Evolutionary conservation across 1,140 invertebrate genomes (phyloP).

Genomic region (Ganaspis sp.): DNA sequence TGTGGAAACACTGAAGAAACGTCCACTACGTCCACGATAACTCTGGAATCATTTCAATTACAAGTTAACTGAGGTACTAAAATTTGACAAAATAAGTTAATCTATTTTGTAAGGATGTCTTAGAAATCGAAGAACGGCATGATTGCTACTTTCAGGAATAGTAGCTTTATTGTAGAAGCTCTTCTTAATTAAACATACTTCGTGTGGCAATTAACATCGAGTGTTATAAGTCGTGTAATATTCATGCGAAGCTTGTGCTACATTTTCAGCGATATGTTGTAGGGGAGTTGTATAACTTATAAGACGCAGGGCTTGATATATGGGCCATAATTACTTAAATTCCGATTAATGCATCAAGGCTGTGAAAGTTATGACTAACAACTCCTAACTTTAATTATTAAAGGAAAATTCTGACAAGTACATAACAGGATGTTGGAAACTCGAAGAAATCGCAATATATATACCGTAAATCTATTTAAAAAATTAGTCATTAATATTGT

Average conservation of each 20-base stretch:
- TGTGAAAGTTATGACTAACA: background rate
- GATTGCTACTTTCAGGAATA: too few relatives aligned
- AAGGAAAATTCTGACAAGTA: background rate
- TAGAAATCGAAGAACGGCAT: too few relatives aligned
- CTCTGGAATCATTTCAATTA: slow-evolving; percentile 72
- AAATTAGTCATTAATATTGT: too few relatives aligned
- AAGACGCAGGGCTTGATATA: background rate
- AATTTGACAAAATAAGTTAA: too few relatives aligned
- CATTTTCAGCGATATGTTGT: background rate
- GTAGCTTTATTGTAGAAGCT: background rate
- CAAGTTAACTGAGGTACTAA: too few relatives aligned
- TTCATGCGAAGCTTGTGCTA: background rate
- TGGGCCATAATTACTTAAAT: background rate
- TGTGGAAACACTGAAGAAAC: slow-evolving; percentile 81
- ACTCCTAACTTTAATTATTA: background rate
- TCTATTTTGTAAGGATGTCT: too few relatives aligned
- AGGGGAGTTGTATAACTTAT: background rate
- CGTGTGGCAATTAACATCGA: background rate
- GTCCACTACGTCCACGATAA: slow-evolving; percentile 76
- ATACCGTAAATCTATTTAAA: too few relatives aligned
- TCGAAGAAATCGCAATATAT: too few relatives aligned
- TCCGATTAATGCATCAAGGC: background rate
- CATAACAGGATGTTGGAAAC: background rate
- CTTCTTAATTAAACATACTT: background rate
- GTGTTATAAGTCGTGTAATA: background rate